Percentiles rank a stretch among this genome's conserved stretches.
These are phyloP conservation scores for Phenganax stokvisi DNA, from an alignment of 92 coral and sea anemone species.

Conservation along the genomic window DNA sequence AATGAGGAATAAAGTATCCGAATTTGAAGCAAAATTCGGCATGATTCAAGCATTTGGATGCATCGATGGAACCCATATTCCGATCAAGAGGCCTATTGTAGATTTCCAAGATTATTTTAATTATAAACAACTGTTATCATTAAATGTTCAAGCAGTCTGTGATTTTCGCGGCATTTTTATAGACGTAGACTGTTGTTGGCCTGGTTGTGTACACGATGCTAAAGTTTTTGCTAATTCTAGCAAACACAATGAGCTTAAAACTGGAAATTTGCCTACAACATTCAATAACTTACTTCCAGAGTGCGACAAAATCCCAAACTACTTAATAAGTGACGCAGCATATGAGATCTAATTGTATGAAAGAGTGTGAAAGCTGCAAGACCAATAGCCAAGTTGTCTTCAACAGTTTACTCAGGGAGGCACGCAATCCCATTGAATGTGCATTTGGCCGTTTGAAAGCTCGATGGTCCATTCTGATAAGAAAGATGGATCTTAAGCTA, in stretches of 20 bases:
- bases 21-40: not conserved
- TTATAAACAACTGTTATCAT: constrained; percentile 3
- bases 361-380: constrained; percentile 46
- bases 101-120: constrained; percentile 19
- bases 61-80: constrained; percentile 19
- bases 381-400: constrained; percentile 44
- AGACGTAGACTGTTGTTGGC: constrained; percentile 10
- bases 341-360: constrained; percentile 47
- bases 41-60: constrained; percentile 20
- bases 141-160: constrained; percentile 28
- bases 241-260: not conserved
- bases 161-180: constrained; percentile 9
- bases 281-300: not conserved
- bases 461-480: constrained; percentile 45
- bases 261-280: not conserved
- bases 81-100: not conserved
- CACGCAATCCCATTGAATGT: too few species aligned
- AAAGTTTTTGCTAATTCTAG: constrained; percentile 21
- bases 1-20: not conserved
- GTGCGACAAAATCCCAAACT: not conserved
- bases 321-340: constrained; percentile 12
- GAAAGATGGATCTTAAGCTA: constrained; percentile 39
- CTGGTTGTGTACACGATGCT: constrained; percentile 26
- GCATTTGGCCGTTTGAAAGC: not conserved
- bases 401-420: constrained; percentile 10